Base-by-base conservation (phyloP, 2,797 vertebrate species). In the Anomalospiza imberbis region DNA sequence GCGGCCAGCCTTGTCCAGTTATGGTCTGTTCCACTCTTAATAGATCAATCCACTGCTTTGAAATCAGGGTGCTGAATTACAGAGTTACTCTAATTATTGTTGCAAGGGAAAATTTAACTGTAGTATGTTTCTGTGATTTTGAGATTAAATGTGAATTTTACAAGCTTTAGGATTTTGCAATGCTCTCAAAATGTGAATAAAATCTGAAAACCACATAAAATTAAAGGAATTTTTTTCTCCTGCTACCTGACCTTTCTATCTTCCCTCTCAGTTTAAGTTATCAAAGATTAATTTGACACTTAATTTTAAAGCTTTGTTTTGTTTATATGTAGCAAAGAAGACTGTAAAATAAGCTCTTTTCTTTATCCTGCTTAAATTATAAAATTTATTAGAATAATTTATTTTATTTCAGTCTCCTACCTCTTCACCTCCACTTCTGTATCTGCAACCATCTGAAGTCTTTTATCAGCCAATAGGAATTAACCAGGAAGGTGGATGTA, bases 391-490 rank as follows among this genome's bases (percentile, higher is more conserved):
- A 29, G 62, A 79, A 32, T 40, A 17, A 77, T 82, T 29, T 92
- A 29, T 45, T 95, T 73, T 77, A 58, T 95, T 96, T 94, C 91
- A 98, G 98, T 97, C 97, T 95, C 92, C 96, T 96, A 85, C 96
- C 55, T 98, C 97, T 95, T 97, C 98, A 67, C 94, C 97, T 89
- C 94, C 97, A 9, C 94, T 98, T 47, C 84, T 98, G 29, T 98
- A 97, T 60, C 68, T 98, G 53, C 98, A 98, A 72, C 97, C 98
- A 29, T 97, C 98, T 57, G 98, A 98, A 78, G 97, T 98, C 32
- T 91, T 98, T 93, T 98, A 98, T 93, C 98, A 98, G 55, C 97
- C 98, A 10, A 22, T 98, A 84, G 98, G 98, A 93, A 95, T 98
- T 80, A 70, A 97, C 72, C 98, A 98, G 72, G 98, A 98, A 83